Percentiles rank a stretch among this genome's conserved stretches.
Conservation (phyloP, 2,888 invertebrate species). For the Drosophila anomelani region DNA sequence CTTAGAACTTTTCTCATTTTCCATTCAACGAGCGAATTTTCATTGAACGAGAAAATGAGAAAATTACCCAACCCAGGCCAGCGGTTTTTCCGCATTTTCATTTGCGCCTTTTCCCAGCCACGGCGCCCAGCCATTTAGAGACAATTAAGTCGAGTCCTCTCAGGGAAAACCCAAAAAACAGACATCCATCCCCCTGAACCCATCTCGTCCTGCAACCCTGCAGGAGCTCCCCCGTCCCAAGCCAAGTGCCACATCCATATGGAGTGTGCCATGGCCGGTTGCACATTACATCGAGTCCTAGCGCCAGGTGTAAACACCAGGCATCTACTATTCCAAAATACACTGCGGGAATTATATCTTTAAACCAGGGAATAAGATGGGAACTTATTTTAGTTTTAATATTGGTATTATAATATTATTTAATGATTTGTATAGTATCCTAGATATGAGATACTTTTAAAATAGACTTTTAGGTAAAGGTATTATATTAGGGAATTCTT, state of each 20-base stretch:
- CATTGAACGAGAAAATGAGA: constrained; percentile 79
- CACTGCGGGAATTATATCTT: background rate
- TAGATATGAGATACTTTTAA: background rate
- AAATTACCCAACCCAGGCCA: constrained; percentile 59
- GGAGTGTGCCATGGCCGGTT: constrained; percentile 70
- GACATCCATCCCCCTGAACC: constrained; percentile 17
- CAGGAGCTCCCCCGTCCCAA: constrained; percentile 15
- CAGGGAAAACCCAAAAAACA: constrained; percentile 13
- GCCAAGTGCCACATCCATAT: constrained; percentile 36
- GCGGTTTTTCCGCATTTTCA: constrained; percentile 28
- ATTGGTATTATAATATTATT: too few species aligned
- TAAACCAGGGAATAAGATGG: too few species aligned
- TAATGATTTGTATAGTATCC: too few species aligned
- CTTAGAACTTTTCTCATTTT: constrained; percentile 69
- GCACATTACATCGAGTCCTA: constrained; percentile 57
- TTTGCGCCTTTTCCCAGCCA: constrained; percentile 37
- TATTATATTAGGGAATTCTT: too few species aligned
- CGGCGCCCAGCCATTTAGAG: constrained; percentile 59
- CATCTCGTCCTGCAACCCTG: constrained; percentile 22
- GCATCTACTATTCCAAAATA: constrained; percentile 3
- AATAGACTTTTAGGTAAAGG: background rate
- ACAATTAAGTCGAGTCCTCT: constrained; percentile 67
- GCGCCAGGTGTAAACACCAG: constrained; percentile 69
- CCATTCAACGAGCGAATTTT: constrained; percentile 61
- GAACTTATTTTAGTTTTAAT: too few species aligned